Evolutionary conservation across 2,888 invertebrate species (phyloP), one percentile per base, ranked within the genome.

Genomic region (Aphidius colemani): DNA sequence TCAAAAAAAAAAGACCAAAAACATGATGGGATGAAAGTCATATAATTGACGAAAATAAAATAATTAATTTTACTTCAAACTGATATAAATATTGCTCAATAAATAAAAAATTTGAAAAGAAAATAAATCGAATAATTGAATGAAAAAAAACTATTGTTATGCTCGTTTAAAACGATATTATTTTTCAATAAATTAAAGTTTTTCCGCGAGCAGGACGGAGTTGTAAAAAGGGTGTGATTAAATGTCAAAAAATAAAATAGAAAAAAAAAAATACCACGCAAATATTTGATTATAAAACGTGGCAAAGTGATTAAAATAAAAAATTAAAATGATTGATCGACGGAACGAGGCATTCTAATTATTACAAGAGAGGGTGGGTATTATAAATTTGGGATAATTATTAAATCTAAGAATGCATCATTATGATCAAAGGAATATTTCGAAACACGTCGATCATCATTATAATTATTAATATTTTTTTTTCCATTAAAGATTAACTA

Each of bases 281-380:
- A 53, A n/a, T 3, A 8, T 41, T 51, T 51, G 49, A 49, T 49
- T 7, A 18, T 49, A 49, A 49, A 8, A 49, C 18, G 7, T 49
- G 11, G n/a, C 7, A 11, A 10, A 11, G 6, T 49, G 48, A 49
- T 7, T 11, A 39, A 39, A 11, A 18, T 9, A 53, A 9, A 41
- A 45, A 40, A n/a, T 10, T 8, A 60, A 30, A 39, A 61, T 40
- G 56, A 41, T 51, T 53, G 53, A 63, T 63, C 58, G 59, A 53
- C 63, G 59, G 59, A 59, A 63, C 59, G 63, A 63, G 63, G 63
- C 53, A 63, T 53, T 63, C 58, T 46, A 46, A 57, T 57, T 57
- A 46, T 57, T 13, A 46, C 18, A 18, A 10, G 46, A 57, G 40
- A 8, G 63, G 56, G 55, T 30, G 55, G 55, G 61, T 48, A 64